Evolutionary conservation across 2,888 invertebrate genomes (phyloP).

Genomic region (Sesia apiformis): DNA sequence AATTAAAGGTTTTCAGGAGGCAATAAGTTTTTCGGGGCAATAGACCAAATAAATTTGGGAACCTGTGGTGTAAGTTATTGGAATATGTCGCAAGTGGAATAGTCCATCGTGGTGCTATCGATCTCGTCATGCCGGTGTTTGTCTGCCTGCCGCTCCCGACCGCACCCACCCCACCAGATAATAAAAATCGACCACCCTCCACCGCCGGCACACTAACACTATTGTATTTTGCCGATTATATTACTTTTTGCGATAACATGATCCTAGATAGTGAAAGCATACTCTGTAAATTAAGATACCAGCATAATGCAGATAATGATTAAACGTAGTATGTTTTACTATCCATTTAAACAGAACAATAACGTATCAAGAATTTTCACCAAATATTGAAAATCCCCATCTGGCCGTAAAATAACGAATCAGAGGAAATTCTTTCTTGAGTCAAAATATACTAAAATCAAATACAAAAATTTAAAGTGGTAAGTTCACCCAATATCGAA

Average conservation of each 20-base stretch:
- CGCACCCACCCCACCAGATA: conserved; percentile 58
- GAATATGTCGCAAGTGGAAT: conserved; percentile 44
- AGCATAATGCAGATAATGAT: neutral
- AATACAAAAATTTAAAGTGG: no score
- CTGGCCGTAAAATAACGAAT: no score
- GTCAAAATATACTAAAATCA: no score
- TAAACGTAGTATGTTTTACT: neutral
- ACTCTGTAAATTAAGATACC: neutral
- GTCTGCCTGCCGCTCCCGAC: conserved; percentile 55
- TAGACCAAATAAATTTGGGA: no score
- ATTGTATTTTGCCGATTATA: conserved; percentile 4
- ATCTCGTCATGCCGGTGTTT: conserved; percentile 57
- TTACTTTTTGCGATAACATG: neutral
- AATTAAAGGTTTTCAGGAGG: no score
- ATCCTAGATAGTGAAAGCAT: neutral
- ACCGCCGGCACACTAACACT: conserved; percentile 34
- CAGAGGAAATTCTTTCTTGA: no score
- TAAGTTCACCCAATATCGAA: no score
- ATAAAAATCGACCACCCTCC: conserved; percentile 65
- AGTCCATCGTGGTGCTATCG: conserved; percentile 47
- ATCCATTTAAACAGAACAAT: neutral
- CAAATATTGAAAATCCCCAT: no score
- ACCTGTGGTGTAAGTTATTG: neutral
- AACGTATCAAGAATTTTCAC: neutral
- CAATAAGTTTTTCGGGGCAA: no score